A percentile compares a stretch with the other conserved stretches of the same genome.
These are phyloP conservation scores for Trichonephila clavata DNA, from an alignment of 1,140 invertebrate genomes.

Conservation along the genomic window DNA sequence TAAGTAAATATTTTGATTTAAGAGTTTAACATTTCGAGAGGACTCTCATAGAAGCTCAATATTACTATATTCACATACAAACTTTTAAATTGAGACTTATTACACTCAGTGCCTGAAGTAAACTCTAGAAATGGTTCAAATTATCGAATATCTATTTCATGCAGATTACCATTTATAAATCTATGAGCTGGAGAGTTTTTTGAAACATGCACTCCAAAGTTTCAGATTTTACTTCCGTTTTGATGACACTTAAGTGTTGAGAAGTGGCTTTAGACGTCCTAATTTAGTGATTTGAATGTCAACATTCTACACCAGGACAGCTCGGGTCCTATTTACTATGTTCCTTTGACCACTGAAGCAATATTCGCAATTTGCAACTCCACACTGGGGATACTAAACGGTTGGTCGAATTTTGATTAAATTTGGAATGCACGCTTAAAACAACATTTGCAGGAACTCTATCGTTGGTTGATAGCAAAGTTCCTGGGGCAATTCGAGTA, in stretches of 20 bases:
- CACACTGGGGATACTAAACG: neutral
- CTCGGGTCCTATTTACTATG: neutral
- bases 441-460: constrained; percentile 11
- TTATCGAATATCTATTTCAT: too few species aligned
- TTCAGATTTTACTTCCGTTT: neutral
- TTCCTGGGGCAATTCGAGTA: neutral
- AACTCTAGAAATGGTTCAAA: too few species aligned
- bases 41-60: too few species aligned
- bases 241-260: neutral
- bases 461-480: neutral
- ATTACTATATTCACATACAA: too few species aligned
- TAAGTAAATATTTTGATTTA: too few species aligned
- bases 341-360: neutral
- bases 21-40: too few species aligned
- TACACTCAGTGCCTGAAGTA: too few species aligned
- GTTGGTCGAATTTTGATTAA: constrained; percentile 32
- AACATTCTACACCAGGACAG: neutral
- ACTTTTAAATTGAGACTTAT: too few species aligned
- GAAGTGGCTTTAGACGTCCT: neutral
- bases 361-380: neutral
- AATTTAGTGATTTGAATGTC: neutral
- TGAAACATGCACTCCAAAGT: neutral
- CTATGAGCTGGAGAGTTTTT: neutral
- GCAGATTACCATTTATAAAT: too few species aligned
- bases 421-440: constrained; percentile 21